Evolutionary conservation across 30 jellyfish, hydroid and myxozoan species (phyloP).

Genomic region (Aurelia aurita): DNA sequence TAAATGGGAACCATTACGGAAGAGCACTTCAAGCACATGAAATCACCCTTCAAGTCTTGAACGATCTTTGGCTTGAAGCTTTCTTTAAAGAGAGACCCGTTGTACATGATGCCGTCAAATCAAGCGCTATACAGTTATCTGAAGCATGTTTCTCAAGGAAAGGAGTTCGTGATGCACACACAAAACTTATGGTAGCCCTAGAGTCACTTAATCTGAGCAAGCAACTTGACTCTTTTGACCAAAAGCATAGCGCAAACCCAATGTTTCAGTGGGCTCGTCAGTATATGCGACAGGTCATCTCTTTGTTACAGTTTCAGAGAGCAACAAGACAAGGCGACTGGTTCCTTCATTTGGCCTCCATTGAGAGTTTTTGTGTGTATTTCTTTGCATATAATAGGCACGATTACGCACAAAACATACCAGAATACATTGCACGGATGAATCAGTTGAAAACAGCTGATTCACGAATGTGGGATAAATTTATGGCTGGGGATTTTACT

Average conservation of each 20-base stretch:
- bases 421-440: slow-evolving; percentile 3
- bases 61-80: not conserved
- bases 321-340: slow-evolving; percentile 15
- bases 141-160: too few relatives aligned
- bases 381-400: not conserved
- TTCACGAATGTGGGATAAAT: not conserved
- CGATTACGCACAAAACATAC: slow-evolving; percentile 6
- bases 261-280: not conserved
- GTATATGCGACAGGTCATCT: slow-evolving; percentile 1
- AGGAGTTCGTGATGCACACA: too few relatives aligned
- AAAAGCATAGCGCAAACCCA: slow-evolving; percentile 6
- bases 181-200: not conserved
- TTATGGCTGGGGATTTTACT: not conserved
- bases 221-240: not conserved
- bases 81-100: too few relatives aligned
- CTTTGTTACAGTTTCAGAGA: slow-evolving; percentile 4
- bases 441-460: not conserved
- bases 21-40: slow-evolving; percentile 27
- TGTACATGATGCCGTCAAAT: too few relatives aligned
- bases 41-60: not conserved
- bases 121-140: too few relatives aligned
- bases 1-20: slow-evolving; percentile 9
- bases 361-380: not conserved
- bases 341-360: slow-evolving; percentile 7
- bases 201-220: not conserved